Percentiles rank a stretch among this genome's conserved stretches.
These are phyloP conservation scores for Unio pictorum DNA, from an alignment of 2,888 invertebrate genomes.

Conservation along the genomic window DNA sequence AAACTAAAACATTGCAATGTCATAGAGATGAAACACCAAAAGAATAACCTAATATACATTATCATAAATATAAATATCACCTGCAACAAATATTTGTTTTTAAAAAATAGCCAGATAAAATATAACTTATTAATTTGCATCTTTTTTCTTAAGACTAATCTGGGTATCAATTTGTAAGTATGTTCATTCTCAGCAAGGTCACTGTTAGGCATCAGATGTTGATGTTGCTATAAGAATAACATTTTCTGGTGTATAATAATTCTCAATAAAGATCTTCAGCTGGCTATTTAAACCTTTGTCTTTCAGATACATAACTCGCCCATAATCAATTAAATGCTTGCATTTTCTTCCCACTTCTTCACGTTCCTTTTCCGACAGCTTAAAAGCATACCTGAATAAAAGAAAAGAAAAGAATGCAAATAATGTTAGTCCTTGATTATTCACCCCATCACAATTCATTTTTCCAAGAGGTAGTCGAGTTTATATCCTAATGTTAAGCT, in stretches of 20 bases:
- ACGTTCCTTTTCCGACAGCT: conserved; percentile 71
- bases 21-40: too few species aligned
- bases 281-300: conserved; percentile 77
- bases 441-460: neutral
- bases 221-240: conserved; percentile 80
- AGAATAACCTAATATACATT: too few species aligned
- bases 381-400: conserved; percentile 40
- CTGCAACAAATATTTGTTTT: too few species aligned
- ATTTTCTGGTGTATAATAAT: conserved; percentile 83
- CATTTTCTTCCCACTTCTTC: conserved; percentile 81
- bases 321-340: conserved; percentile 85
- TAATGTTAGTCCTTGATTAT: neutral
- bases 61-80: too few species aligned
- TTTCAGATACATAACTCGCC: conserved; percentile 79
- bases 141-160: neutral
- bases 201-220: neutral
- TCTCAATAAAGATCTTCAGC: conserved; percentile 80
- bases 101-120: too few species aligned
- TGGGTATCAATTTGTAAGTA: neutral
- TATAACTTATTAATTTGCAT: neutral
- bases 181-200: neutral
- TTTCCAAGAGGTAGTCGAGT: too few species aligned
- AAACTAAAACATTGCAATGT: too few species aligned
- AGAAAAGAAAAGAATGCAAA: conserved; percentile 1
- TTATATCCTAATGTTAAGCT: too few species aligned